Evolutionary conservation across 2,113 vertebrate genomes (phyloP).

Genomic region (Osmerus mordax): DNA sequence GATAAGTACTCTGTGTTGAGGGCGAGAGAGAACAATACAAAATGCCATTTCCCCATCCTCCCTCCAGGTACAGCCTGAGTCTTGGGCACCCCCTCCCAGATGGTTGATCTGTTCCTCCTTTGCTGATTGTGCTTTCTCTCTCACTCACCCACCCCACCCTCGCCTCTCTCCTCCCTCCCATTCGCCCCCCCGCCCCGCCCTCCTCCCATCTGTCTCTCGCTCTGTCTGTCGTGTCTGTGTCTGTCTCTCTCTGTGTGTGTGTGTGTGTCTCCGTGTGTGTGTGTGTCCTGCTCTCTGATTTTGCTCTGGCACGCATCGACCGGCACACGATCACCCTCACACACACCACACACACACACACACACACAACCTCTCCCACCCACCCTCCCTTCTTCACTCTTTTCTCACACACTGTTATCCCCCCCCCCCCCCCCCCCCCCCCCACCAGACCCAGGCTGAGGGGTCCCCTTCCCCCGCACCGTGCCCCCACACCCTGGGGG

Average conservation of each 20-base stretch:
- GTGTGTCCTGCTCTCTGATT: slow-evolving; percentile 16
- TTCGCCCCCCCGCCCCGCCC: slow-evolving; percentile 31
- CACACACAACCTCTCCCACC: slow-evolving; percentile 29
- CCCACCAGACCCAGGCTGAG: slow-evolving; percentile 53
- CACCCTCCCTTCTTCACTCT: slow-evolving; percentile 4
- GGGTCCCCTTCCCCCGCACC: not conserved
- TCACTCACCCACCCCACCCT: slow-evolving; percentile 66
- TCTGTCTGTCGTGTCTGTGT: slow-evolving; percentile 20
- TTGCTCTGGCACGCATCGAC: not conserved
- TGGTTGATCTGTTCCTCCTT: slow-evolving; percentile 45
- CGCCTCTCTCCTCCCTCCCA: slow-evolving; percentile 50
- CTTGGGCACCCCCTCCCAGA: not conserved
- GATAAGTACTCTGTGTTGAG: slow-evolving; percentile 84
- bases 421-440: slow-evolving; percentile 54
- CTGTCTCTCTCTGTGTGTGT: slow-evolving; percentile 41
- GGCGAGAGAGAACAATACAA: slow-evolving; percentile 73
- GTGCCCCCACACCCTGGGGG: slow-evolving; percentile 55
- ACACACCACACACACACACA: slow-evolving; percentile 51
- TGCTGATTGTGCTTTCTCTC: slow-evolving; percentile 75
- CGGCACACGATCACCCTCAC: slow-evolving; percentile 8
- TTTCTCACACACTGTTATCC: slow-evolving; percentile 47
- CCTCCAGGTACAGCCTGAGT: slow-evolving; percentile 76
- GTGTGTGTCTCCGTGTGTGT: slow-evolving; percentile 21
- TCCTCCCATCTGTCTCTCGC: slow-evolving; percentile 57
- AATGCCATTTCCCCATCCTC: slow-evolving; percentile 80